phyloP scores from a whole-genome alignment of 1,140 invertebrate genomes.

The Metopolophium dirhodum region DNA sequence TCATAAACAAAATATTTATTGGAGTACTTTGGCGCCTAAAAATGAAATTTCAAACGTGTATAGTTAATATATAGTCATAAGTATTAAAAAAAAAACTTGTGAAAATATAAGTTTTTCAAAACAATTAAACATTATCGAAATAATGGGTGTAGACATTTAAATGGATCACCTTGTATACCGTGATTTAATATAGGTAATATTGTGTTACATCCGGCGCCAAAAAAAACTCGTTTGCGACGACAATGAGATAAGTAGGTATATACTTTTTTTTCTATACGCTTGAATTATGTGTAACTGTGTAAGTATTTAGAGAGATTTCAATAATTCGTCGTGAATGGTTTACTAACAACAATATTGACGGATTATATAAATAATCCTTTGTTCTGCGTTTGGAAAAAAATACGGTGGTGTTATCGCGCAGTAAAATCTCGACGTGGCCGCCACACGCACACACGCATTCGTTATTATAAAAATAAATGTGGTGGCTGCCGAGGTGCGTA shows the following conservation, averaged over 20 bases:
- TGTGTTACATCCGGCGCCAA: neutral
- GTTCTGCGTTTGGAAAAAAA: neutral
- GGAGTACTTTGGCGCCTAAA: neutral
- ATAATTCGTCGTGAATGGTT: neutral
- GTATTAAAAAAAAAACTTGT: neutral
- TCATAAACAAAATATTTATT: neutral
- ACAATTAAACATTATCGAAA: neutral
- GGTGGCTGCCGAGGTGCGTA: neutral
- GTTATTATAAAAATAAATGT: neutral
- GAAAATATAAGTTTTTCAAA: neutral
- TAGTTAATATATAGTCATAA: neutral
- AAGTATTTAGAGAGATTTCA: neutral
- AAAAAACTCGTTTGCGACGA: neutral
- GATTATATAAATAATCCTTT: too few relatives aligned
- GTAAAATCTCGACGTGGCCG: neutral
- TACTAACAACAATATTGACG: neutral
- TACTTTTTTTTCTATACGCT: neutral
- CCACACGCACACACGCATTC: neutral
- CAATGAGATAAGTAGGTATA: neutral
- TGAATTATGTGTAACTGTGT: neutral
- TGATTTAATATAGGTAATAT: slow-evolving; percentile 9
- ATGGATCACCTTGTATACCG: neutral
- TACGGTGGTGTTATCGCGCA: neutral
- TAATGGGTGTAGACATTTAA: neutral
- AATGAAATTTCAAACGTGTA: neutral